Evolutionary conservation across 2,888 invertebrate genomes (phyloP), one percentile per base, ranked within the genome.

Genomic region (Xestia c-nigrum): DNA sequence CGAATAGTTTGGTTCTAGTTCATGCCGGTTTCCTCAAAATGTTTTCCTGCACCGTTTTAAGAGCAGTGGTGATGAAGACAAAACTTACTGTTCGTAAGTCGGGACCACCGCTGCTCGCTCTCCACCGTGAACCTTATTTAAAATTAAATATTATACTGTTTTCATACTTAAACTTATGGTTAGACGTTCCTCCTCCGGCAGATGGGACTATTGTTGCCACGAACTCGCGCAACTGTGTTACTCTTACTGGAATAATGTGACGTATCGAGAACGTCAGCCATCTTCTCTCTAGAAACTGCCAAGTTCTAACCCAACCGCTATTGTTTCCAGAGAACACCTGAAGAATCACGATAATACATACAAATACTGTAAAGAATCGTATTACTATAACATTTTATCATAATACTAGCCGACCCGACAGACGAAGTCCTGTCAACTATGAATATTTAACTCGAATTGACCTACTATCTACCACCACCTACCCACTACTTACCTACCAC

Each of bases 241-340:
- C 96, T 80, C 93, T 91, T 6, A 95, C 93, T 6, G 95, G 93
- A 75, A 96, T 93, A 2, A 88, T 85, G 73, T 96, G 96, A 2
- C 91, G 86, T 38, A 96, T 95, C 6, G 95, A 92, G 80, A 96
- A 96, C 0, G 94, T 88, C 12, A 96, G 70, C 94, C 95, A 96
- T 65, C 94, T 91, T 46, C 93, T 90, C 80, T 96, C 91, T 57
- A 96, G 85, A 84, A 94, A 94, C 79, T 91, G 93, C 95, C 95
- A 96, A 2, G 94, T 94, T 57, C 96, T 89, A 46, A 95, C 96
- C 95, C 95, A 96, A n/a, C 92, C 90, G 64, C 85, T 90, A 57
- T 93, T 89, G 59, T 69, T 50, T 46, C 94, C 95, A 74, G 90
- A 92, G 91, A 91, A 92, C 72, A 96, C 90, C 96, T 96, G 70